Conservation (phyloP, 2,113 vertebrate species). For the Tetraodon nigroviridis region DNA sequence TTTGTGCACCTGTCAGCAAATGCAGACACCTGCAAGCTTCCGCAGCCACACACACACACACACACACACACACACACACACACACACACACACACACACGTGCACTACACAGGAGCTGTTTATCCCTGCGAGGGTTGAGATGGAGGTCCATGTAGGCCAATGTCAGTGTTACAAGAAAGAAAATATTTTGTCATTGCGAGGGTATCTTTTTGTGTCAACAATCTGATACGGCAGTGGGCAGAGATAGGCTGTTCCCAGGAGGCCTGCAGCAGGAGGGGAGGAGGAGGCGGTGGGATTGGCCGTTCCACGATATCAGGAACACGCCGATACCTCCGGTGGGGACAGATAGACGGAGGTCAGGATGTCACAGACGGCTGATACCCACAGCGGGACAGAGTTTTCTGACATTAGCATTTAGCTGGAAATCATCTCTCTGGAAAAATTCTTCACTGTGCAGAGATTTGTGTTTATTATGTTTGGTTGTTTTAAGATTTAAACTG, state of each 20-base stretch:
- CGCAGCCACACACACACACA: constrained; percentile 34
- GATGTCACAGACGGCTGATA: constrained; percentile 48
- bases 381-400: background rate
- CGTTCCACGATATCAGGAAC: constrained; percentile 71
- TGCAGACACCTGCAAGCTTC: constrained; percentile 28
- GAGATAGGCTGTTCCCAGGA: constrained; percentile 78
- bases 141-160: constrained; percentile 77
- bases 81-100: constrained; percentile 16
- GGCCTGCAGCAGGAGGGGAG: constrained; percentile 53
- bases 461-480: no score
- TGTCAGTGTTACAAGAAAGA: constrained; percentile 80
- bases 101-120: constrained; percentile 81
- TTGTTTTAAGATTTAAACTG: constrained; percentile 40
- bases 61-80: constrained; percentile 19
- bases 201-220: constrained; percentile 85
- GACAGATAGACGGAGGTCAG: constrained; percentile 62
- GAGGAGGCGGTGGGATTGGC: constrained; percentile 34
- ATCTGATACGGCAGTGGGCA: constrained; percentile 74
- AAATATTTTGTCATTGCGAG: constrained; percentile 88
- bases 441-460: no score
- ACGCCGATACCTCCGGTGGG: constrained; percentile 57
- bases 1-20: constrained; percentile 65
- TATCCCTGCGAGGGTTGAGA: constrained; percentile 73
- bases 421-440: no score
- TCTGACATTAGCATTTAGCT: no score